These are phyloP conservation scores for Boloria euphrosyne DNA, from an alignment of 2,888 invertebrate genomes.

Conservation along the genomic window DNA sequence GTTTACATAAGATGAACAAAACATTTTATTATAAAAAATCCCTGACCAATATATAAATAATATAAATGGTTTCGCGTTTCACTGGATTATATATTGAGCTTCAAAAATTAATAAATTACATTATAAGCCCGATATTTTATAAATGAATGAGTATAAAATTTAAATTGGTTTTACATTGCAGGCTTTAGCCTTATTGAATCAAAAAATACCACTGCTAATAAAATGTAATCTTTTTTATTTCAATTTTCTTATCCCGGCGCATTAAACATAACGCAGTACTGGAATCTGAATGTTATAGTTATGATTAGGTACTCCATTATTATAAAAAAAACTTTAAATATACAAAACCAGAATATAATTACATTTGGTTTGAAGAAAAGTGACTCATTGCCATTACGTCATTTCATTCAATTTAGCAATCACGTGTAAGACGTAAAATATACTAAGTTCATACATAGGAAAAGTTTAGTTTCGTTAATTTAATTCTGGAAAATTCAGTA, in stretches of 20 bases:
- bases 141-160: background rate
- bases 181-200: background rate
- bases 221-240: too few relatives aligned
- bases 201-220: background rate
- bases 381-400: constrained; percentile 47
- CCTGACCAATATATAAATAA: background rate
- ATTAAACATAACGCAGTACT: too few relatives aligned
- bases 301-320: too few relatives aligned
- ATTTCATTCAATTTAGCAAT: constrained; percentile 47
- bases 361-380: constrained; percentile 40
- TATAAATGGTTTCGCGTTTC: constrained; percentile 10
- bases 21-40: constrained; percentile 24
- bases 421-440: constrained; percentile 37
- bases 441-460: constrained; percentile 27
- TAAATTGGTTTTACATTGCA: background rate
- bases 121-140: background rate
- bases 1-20: constrained; percentile 35
- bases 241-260: too few relatives aligned
- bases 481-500: constrained; percentile 4
- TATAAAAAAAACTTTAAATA: constrained; percentile 25
- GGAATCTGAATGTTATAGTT: too few relatives aligned
- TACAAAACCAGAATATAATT: constrained; percentile 32
- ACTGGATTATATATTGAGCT: constrained; percentile 17
- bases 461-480: constrained; percentile 30
- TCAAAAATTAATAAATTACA: constrained; percentile 10